These are phyloP conservation scores for Camponotus vicinus DNA, from an alignment of 1,140 invertebrate species.

Conservation along the genomic window DNA sequence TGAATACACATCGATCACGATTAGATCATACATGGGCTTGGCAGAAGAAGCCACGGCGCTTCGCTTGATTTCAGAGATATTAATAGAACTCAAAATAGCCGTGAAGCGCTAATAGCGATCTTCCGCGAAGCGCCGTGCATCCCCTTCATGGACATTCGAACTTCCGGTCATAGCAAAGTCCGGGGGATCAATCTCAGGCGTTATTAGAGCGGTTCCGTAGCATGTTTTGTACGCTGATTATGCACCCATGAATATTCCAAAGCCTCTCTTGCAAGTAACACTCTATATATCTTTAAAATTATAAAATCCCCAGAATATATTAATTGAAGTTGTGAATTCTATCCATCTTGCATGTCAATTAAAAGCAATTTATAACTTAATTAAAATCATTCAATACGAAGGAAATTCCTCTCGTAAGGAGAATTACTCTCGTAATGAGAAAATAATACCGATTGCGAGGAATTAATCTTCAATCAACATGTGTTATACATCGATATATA, in stretches of 20 bases:
- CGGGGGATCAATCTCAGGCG: conserved; percentile 30
- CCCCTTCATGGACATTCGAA: conserved; percentile 19
- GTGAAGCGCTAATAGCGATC: conserved; percentile 70
- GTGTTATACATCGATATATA: conserved; percentile 22
- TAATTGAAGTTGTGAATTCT: neutral
- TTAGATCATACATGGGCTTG: conserved; percentile 82
- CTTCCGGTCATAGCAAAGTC: conserved; percentile 36
- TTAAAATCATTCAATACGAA: neutral
- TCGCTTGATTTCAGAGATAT: conserved; percentile 81
- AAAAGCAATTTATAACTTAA: conserved; percentile 18
- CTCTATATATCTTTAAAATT: neutral
- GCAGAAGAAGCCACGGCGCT: conserved; percentile 74
- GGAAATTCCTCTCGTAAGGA: neutral
- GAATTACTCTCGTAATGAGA: neutral
- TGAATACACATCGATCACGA: conserved; percentile 65
- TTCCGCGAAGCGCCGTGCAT: conserved; percentile 60
- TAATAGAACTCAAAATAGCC: conserved; percentile 80
- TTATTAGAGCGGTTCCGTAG: conserved; percentile 19
- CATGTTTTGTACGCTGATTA: conserved; percentile 16
- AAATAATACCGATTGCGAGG: neutral
- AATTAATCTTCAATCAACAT: conserved; percentile 27
- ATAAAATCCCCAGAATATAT: neutral
- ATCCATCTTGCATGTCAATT: neutral
- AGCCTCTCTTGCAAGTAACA: neutral
- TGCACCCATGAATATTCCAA: conserved; percentile 29